These are phyloP conservation scores for Piprites chloris DNA, from an alignment of 2,113 vertebrate species.

Conservation along the genomic window DNA sequence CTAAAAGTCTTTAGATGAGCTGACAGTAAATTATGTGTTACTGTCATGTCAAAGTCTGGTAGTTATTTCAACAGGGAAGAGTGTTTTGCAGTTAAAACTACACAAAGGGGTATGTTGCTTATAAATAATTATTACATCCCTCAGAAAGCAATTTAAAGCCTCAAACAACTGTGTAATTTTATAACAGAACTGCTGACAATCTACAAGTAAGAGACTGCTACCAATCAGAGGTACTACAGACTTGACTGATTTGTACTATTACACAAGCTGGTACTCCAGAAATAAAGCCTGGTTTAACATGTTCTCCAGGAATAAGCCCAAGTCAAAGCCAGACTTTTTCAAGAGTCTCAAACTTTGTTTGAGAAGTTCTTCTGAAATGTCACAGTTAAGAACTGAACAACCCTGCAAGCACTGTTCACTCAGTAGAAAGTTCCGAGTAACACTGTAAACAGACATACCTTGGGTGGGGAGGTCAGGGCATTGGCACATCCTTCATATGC, in stretches of 20 bases:
- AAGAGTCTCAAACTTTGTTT: not conserved
- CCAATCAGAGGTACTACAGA: not conserved
- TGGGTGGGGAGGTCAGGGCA: slow-evolving; percentile 93
- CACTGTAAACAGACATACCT: slow-evolving; percentile 75
- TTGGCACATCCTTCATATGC: slow-evolving; percentile 97
- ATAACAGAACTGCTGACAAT: not conserved
- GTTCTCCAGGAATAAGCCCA: not conserved
- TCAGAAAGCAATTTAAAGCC: not conserved
- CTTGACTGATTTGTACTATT: not conserved
- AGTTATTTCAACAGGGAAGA: not conserved
- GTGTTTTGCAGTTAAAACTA: not conserved
- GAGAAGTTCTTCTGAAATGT: not conserved
- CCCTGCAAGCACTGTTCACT: not conserved
- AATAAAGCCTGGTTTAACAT: not conserved
- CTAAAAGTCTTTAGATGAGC: not conserved
- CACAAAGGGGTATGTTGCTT: not conserved
- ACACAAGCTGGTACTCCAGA: not conserved
- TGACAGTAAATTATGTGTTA: not conserved
- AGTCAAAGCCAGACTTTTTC: not conserved
- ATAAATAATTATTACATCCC: not conserved
- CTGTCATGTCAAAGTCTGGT: not conserved
- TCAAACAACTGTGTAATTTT: not conserved
- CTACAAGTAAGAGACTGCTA: not conserved
- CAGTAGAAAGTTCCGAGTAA: not conserved
- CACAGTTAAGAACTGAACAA: not conserved